Evolutionary conservation across 2,888 invertebrate species (phyloP).

Genomic region (Leptopilina drosophilae): DNA sequence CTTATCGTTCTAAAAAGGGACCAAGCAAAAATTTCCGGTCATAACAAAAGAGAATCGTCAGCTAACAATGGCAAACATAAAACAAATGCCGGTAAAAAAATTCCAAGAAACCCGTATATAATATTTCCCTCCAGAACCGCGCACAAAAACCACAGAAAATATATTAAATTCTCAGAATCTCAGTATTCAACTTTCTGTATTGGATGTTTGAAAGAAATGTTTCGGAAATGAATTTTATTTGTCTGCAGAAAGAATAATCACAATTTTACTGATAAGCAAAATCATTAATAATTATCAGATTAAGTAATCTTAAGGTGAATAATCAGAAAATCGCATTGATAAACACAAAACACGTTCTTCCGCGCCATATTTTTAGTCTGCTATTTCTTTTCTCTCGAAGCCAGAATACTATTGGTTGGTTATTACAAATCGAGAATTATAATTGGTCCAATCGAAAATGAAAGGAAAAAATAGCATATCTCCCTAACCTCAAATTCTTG

Average conservation of each 20-base stretch:
- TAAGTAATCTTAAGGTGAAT: background rate
- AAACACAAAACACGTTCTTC: no score
- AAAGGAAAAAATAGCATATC: background rate
- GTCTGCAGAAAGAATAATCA: background rate
- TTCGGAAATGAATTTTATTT: background rate
- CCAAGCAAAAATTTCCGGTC: background rate
- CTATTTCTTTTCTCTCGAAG: no score
- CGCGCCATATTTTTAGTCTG: no score
- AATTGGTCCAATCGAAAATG: background rate
- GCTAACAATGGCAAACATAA: background rate
- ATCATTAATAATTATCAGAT: background rate
- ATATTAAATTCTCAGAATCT: no score
- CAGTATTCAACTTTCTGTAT: background rate
- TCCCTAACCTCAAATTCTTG: no score
- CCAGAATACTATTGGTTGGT: background rate
- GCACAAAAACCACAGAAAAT: background rate
- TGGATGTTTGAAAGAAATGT: background rate
- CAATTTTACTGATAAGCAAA: background rate
- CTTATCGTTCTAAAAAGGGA: background rate
- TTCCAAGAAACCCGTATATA: background rate
- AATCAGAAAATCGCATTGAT: background rate
- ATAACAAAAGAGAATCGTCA: constrained; percentile 10
- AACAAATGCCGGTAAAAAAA: constrained; percentile 24
- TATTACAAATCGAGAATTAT: background rate
- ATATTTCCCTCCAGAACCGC: background rate